phyloP scores from a whole-genome alignment of 2,888 invertebrate species.

The Lucinisca nassula region DNA sequence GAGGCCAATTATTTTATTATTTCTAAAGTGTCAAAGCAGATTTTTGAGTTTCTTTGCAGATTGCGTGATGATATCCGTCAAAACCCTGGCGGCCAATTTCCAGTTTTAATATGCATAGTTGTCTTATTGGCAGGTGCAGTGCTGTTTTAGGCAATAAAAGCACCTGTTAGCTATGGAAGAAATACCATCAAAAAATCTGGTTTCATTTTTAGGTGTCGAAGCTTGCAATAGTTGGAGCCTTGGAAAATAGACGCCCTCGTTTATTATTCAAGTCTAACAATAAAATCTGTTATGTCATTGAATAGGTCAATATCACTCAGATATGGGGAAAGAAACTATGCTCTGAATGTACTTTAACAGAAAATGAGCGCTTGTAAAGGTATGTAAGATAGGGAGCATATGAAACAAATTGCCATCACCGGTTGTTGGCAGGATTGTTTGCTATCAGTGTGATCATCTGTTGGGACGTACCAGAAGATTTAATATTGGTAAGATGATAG shows the following conservation, averaged over 20 bases:
- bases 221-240: background rate
- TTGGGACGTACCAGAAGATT: too few relatives aligned
- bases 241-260: background rate
- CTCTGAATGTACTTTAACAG: conserved; percentile 67
- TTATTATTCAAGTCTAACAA: conserved; percentile 53
- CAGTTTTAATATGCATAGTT: background rate
- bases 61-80: background rate
- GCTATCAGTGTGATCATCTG: too few relatives aligned
- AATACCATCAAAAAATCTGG: background rate
- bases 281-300: conserved; percentile 67
- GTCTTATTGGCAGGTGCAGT: background rate
- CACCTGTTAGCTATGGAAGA: background rate
- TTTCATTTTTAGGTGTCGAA: background rate
- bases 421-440: too few relatives aligned
- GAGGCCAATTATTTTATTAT: too few relatives aligned
- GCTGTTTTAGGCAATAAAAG: background rate
- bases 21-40: too few relatives aligned
- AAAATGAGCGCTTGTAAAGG: conserved; percentile 67
- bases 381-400: conserved; percentile 60
- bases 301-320: conserved; percentile 73
- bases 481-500: too few relatives aligned
- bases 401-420: too few relatives aligned
- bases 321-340: conserved; percentile 69
- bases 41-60: conserved; percentile 9
- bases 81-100: background rate